phyloP scores from a whole-genome alignment of 2,113 vertebrate genomes.

The Melospiza georgiana region DNA sequence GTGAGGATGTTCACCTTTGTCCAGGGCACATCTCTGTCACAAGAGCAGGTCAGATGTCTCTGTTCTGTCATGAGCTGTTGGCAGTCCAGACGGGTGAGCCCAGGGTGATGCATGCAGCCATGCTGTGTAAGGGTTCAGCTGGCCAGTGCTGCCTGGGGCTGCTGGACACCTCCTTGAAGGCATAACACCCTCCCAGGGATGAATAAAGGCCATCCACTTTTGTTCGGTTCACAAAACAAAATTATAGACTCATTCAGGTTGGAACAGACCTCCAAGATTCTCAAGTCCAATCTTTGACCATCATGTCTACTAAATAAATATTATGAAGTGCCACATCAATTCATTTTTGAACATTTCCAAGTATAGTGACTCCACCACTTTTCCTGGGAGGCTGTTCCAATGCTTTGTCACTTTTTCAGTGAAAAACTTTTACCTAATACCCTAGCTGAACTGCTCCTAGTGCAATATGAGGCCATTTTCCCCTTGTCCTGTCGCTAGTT shows the following conservation, averaged over 20 bases:
- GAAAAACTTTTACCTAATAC: neutral
- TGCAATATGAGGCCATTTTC: neutral
- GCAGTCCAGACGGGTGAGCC: rapidly evolving
- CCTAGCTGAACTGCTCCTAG: neutral
- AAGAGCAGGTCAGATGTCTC: conserved; percentile 34
- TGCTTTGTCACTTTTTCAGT: neutral
- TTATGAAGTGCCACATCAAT: neutral
- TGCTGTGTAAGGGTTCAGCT: neutral
- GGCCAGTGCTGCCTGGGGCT: neutral
- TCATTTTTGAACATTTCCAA: neutral
- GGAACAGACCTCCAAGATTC: neutral
- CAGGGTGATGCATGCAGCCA: rapidly evolving
- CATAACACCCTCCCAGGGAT: neutral
- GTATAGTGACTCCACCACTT: neutral
- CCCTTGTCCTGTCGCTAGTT: neutral
- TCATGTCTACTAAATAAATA: neutral
- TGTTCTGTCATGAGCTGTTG: rapidly evolving
- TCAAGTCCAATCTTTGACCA: neutral
- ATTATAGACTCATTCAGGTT: neutral
- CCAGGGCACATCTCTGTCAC: neutral
- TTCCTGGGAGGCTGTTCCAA: neutral
- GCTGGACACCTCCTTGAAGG: neutral
- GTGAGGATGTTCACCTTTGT: conserved; percentile 67
- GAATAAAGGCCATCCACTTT: neutral
- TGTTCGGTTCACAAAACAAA: neutral